phyloP scores from a whole-genome alignment of 2,113 vertebrate genomes.

The Ramphastos sulfuratus region DNA sequence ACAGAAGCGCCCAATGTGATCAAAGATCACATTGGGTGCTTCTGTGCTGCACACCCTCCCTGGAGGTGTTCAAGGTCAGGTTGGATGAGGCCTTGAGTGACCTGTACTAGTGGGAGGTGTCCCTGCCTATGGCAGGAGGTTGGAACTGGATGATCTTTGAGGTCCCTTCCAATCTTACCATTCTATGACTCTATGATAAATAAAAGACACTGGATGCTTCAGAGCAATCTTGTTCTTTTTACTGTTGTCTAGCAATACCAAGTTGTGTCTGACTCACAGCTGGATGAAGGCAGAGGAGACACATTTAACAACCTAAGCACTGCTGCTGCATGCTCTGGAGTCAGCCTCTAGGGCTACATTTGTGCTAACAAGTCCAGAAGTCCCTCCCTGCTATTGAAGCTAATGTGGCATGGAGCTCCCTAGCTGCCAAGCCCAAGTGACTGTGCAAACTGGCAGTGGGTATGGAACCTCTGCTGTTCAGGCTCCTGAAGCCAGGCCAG shows the following conservation, averaged over 20 bases:
- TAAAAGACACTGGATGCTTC: not conserved
- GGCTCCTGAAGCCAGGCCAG: not conserved
- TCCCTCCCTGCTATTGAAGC: not conserved
- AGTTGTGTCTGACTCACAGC: not conserved
- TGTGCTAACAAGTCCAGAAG: not conserved
- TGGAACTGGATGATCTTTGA: no score
- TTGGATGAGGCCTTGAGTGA: no score
- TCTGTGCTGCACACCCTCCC: no score
- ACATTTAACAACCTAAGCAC: not conserved
- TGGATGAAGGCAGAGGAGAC: not conserved
- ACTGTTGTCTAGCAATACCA: not conserved
- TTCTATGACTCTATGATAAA: not conserved
- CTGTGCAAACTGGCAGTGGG: not conserved
- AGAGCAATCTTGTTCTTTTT: not conserved
- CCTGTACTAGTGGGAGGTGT: no score
- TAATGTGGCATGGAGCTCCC: not conserved
- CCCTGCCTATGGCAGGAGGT: no score
- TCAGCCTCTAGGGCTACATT: not conserved
- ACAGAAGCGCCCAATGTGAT: no score
- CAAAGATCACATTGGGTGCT: no score
- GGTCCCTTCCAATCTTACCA: no score
- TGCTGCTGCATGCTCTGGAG: not conserved
- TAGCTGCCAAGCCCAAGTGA: not conserved
- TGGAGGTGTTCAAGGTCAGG: no score
- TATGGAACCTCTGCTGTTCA: not conserved